Evolutionary conservation across 2,888 invertebrate genomes (phyloP), one percentile per base, ranked within the genome.

Genomic region (Meteorus cinctellus): DNA sequence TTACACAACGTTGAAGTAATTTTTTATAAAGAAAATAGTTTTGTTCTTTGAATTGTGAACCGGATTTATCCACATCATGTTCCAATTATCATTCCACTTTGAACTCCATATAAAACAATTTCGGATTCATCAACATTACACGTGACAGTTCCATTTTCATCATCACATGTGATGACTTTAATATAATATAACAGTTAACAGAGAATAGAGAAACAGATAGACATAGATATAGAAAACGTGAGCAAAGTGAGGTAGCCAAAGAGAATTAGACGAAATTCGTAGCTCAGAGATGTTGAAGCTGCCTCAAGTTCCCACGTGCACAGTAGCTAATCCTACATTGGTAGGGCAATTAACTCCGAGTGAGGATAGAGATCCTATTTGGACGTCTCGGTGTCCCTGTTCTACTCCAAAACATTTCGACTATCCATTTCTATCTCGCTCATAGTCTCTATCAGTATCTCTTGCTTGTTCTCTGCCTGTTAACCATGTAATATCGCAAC

Each of bases 341-440:
- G 84, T 84, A 82, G 85, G 84, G 82, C 84, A 86, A 86, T 86
- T 86, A 86, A 86, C 84, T 86, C 80, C 73, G 79, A 80, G 80
- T 79, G 81, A 79, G 83, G 80, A 83, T 82, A 80, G 81, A 77
- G 78, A 80, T 82, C 79, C 78, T 80, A 82, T 81, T 86, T 84
- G 78, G 77, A 79, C 80, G 80, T 79, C 74, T 76, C 62, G 75
- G 62, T 78, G 77, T 77, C 76, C 73, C 24, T 31, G 31, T 59
- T 41, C 41, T 48, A 29, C 74, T 63, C 67, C 45, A 24, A 48
- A 74, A 41, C 60, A 77, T 72, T 71, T 71, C 70, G 63, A 41
- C 41, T 29, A 24, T 31, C 69, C 70, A 67, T 63, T 69, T 55
- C 31, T 51, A 27, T 62, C 68, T 45, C 51, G 36, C 66, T 29